Percentiles rank a stretch among this genome's conserved stretches.
Conservation (phyloP, 2,888 invertebrate genomes). For the Drosophila kokeensis region DNA sequence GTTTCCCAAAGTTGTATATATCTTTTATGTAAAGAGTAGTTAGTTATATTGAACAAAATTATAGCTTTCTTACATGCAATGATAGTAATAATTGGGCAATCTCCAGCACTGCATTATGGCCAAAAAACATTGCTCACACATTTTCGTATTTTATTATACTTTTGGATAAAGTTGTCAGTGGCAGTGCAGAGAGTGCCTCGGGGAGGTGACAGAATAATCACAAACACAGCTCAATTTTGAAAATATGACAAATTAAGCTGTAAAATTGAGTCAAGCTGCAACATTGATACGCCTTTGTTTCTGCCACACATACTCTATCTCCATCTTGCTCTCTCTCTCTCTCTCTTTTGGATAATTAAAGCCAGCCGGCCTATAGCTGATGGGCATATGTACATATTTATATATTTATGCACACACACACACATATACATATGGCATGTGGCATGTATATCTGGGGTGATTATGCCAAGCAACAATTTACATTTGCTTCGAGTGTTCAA, state of each 20-base stretch:
- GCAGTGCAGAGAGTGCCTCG: conserved; percentile 19
- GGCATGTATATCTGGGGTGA: conserved; percentile 30
- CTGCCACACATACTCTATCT: neutral
- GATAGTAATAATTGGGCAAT: too few relatives aligned
- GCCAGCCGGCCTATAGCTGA: conserved; percentile 1
- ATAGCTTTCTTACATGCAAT: neutral
- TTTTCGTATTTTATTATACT: conserved; percentile 34
- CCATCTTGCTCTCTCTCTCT: conserved; percentile 3
- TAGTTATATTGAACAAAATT: neutral
- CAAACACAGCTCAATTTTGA: conserved; percentile 8
- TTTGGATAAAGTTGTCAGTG: conserved; percentile 31
- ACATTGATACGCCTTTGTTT: conserved; percentile 56
- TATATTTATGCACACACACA: conserved; percentile 4
- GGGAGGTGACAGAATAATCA: conserved; percentile 54
- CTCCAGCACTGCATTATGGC: neutral
- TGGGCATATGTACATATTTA: conserved; percentile 4
- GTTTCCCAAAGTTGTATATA: neutral
- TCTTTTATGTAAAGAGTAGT: neutral
- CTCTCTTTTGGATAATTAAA: conserved; percentile 41
- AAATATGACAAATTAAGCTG: conserved; percentile 28
- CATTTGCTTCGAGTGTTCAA: conserved; percentile 57
- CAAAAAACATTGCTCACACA: neutral
- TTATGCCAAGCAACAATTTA: conserved; percentile 49
- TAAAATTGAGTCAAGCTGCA: conserved; percentile 32
- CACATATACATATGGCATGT: conserved; percentile 5